Percentiles rank a stretch among this genome's conserved stretches.
Conservation (phyloP, 2,888 invertebrate genomes). For the Arge pagana region DNA sequence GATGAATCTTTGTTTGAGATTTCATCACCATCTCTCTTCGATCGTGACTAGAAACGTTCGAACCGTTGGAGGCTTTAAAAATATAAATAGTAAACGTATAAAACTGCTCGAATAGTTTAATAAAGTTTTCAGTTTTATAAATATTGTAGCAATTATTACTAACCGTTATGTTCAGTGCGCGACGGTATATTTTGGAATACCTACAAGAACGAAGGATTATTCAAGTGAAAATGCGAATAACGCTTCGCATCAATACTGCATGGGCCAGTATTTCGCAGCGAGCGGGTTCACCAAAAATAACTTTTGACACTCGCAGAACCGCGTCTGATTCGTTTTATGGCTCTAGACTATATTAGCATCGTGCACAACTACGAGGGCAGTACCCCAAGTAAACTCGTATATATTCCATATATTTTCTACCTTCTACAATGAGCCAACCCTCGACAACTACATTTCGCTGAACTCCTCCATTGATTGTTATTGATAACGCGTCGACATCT, state of each 20-base stretch:
- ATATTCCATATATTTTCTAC: constrained; percentile 6
- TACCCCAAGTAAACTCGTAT: constrained; percentile 16
- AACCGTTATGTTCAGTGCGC: no score
- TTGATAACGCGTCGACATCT: constrained; percentile 11
- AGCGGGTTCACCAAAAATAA: constrained; percentile 43
- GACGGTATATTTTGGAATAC: no score
- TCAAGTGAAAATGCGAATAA: constrained; percentile 15
- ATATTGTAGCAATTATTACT: no score
- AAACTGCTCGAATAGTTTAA: no score
- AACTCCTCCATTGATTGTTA: background rate
- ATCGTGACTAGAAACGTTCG: background rate
- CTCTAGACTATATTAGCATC: constrained; percentile 25
- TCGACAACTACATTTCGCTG: constrained; percentile 1
- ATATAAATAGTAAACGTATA: no score
- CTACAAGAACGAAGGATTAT: constrained; percentile 10
- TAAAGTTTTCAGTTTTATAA: no score
- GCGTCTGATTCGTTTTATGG: constrained; percentile 55
- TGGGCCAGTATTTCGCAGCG: constrained; percentile 38
- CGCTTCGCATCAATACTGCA: constrained; percentile 47
- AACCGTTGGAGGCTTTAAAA: background rate
- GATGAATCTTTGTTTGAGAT: no score
- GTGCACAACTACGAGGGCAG: background rate
- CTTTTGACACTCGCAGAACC: constrained; percentile 58
- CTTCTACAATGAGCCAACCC: constrained; percentile 9
- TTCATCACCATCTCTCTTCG: no score